Conservation (phyloP, 2,797 vertebrate species). For the Protonibea diacanthus region DNA sequence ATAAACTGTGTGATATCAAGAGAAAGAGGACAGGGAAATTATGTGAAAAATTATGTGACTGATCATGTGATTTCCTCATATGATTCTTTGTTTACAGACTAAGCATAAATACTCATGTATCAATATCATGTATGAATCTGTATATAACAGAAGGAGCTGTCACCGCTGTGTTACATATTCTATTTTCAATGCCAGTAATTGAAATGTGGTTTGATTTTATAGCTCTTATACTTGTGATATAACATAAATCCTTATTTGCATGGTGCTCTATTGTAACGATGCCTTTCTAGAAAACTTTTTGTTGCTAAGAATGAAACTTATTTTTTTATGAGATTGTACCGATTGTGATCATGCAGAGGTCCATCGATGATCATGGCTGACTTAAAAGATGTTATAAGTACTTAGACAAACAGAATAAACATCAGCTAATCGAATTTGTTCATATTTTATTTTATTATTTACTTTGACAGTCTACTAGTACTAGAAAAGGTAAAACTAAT, state of each 20-base stretch:
- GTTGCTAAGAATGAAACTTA: background rate
- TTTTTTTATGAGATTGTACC: background rate
- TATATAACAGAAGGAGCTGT: background rate
- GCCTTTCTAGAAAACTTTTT: background rate
- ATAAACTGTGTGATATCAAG: too few relatives aligned
- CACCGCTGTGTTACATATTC: background rate
- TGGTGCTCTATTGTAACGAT: background rate
- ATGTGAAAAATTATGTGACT: background rate
- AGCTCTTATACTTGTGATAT: background rate
- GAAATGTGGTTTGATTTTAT: background rate
- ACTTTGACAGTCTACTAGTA: background rate
- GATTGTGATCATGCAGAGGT: background rate
- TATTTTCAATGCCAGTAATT: background rate
- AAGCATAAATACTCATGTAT: constrained; percentile 25
- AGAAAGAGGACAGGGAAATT: background rate
- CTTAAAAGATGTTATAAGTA: background rate
- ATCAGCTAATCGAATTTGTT: background rate
- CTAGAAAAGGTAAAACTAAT: background rate
- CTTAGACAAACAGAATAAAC: constrained; percentile 34
- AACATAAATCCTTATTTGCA: background rate
- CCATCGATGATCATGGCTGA: background rate
- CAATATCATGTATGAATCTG: background rate
- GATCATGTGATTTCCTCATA: constrained; percentile 21
- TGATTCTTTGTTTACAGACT: background rate
- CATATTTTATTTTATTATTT: background rate